Conservation (phyloP, 2,888 invertebrate species). For the Acanthoscelides obtectus region DNA sequence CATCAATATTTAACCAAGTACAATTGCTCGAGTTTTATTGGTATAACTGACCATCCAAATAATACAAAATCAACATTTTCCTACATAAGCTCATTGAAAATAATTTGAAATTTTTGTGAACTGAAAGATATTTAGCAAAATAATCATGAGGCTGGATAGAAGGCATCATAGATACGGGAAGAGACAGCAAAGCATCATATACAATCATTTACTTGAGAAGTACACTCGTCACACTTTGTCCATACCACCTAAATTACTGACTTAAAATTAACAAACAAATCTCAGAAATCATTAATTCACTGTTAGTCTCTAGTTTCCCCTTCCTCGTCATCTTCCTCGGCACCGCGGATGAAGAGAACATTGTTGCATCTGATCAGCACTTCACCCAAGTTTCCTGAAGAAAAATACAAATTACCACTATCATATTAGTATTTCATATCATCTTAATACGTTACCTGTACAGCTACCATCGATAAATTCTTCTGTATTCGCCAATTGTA, state of each 20-base stretch:
- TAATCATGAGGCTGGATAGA: no score
- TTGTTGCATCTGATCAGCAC: slow-evolving; percentile 97
- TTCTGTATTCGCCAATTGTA: slow-evolving; percentile 96
- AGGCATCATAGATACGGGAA: no score
- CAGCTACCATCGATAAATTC: slow-evolving; percentile 91
- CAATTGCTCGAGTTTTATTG: no score
- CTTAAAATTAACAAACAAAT: not conserved
- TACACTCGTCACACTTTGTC: not conserved
- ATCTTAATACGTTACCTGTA: slow-evolving; percentile 68
- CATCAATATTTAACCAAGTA: no score
- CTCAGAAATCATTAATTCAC: slow-evolving; percentile 3
- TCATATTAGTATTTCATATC: not conserved
- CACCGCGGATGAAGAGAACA: slow-evolving; percentile 89
- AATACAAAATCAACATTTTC: no score
- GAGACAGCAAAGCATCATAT: no score
- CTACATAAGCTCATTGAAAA: no score
- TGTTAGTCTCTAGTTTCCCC: slow-evolving; percentile 87
- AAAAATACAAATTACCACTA: not conserved
- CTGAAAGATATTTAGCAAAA: no score
- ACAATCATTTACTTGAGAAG: no score
- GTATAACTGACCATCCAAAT: no score
- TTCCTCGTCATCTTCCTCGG: slow-evolving; percentile 95
- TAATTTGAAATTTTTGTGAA: no score
- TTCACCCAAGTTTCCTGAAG: slow-evolving; percentile 82
- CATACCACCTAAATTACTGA: not conserved